Evolutionary conservation across 2,797 vertebrate species (phyloP).

Genomic region (Pyrrhura leucotis): DNA sequence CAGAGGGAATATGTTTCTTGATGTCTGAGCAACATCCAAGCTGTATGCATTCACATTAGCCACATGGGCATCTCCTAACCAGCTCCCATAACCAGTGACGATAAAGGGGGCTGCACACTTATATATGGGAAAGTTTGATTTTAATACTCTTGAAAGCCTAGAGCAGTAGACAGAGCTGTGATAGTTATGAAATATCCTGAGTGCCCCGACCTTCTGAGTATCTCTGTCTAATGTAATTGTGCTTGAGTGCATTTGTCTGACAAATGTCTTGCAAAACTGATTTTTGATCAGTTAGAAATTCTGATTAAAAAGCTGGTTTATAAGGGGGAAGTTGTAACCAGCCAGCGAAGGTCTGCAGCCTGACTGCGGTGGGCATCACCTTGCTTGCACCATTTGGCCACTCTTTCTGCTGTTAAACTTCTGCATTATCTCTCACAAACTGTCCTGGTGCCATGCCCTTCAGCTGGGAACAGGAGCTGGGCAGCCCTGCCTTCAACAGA

Average conservation of each 20-base stretch:
- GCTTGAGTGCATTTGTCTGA: background rate
- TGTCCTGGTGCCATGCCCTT: accelerated
- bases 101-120: background rate
- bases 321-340: no score
- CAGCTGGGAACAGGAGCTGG: background rate
- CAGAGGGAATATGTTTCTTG: background rate
- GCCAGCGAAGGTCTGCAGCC: background rate
- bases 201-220: background rate
- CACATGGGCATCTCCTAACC: accelerated
- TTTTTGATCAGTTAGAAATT: background rate
- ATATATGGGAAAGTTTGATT: accelerated
- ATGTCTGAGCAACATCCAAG: no score
- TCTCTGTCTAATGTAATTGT: accelerated
- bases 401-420: background rate
- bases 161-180: background rate
- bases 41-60: accelerated
- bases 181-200: accelerated
- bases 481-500: background rate
- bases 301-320: background rate
- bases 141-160: background rate
- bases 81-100: accelerated
- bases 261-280: background rate
- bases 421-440: background rate
- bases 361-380: background rate
- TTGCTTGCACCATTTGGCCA: background rate